Evolutionary conservation across 2,113 vertebrate species (phyloP).

Genomic region (Misgurnus anguillicaudatus): DNA sequence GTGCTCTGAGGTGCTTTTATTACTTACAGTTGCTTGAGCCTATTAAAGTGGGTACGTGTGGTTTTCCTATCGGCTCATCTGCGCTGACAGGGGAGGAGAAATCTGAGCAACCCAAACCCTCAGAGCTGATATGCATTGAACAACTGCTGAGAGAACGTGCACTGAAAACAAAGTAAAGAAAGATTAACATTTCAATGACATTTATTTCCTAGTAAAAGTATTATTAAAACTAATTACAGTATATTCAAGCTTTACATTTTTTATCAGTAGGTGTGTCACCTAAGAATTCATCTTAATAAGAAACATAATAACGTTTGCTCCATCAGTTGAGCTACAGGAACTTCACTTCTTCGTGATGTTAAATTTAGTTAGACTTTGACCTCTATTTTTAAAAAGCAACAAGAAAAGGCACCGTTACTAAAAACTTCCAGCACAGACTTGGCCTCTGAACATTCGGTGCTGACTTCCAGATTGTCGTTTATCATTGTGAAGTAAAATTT

Average conservation of each 20-base stretch:
- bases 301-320: no score
- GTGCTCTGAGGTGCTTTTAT: background rate
- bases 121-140: conserved; percentile 72
- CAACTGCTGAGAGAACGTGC: conserved; percentile 65
- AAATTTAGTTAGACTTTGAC: no score
- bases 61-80: conserved; percentile 59
- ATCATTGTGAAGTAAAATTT: background rate
- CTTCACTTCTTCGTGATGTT: no score
- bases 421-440: background rate
- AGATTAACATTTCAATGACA: no score
- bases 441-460: conserved; percentile 11
- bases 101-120: conserved; percentile 69
- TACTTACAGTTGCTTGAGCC: conserved; percentile 58
- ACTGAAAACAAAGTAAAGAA: conserved; percentile 58
- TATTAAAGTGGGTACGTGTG: conserved; percentile 52
- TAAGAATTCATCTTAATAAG: no score
- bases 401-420: no score
- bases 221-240: no score
- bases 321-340: no score
- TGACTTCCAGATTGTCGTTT: background rate
- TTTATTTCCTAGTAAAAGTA: no score
- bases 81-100: conserved; percentile 64
- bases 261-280: no score
- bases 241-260: no score
- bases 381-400: no score